Conservation (phyloP, 2,113 vertebrate genomes). For the Plotosus lineatus region DNA sequence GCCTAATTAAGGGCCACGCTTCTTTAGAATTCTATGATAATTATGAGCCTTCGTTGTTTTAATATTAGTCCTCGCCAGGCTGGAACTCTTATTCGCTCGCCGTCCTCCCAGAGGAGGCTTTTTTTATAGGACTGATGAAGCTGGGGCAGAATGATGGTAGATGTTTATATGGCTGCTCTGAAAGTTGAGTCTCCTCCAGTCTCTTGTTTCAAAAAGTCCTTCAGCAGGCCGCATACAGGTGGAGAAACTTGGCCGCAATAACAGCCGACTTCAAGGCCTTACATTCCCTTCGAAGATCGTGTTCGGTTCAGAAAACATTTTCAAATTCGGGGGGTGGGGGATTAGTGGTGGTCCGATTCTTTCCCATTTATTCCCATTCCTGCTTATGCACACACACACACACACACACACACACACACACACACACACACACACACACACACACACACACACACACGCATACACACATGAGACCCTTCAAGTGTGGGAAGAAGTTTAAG, state of each 20-base stretch:
- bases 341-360: not conserved
- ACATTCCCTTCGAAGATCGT: not conserved
- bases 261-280: not conserved
- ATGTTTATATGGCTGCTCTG: slow-evolving; percentile 66
- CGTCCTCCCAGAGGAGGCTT: slow-evolving; percentile 63
- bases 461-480: not conserved
- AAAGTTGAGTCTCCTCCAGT: slow-evolving; percentile 61
- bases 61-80: slow-evolving; percentile 75
- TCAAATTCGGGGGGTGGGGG: not conserved
- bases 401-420: not conserved
- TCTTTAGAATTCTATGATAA: slow-evolving; percentile 77
- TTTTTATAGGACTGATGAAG: slow-evolving; percentile 65
- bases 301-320: slow-evolving; percentile 5
- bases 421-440: not conserved
- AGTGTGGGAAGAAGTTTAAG: not conserved
- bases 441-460: not conserved
- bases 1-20: slow-evolving; percentile 76
- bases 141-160: slow-evolving; percentile 64
- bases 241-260: not conserved
- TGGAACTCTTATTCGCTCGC: slow-evolving; percentile 63
- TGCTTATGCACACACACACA: not conserved
- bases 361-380: not conserved
- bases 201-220: slow-evolving; percentile 57
- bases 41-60: slow-evolving; percentile 79
- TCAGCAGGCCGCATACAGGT: slow-evolving; percentile 29